A percentile compares a stretch with the other conserved stretches of the same genome.
phyloP scores from a whole-genome alignment of 2,113 vertebrate genomes.

The Strigops habroptila region DNA sequence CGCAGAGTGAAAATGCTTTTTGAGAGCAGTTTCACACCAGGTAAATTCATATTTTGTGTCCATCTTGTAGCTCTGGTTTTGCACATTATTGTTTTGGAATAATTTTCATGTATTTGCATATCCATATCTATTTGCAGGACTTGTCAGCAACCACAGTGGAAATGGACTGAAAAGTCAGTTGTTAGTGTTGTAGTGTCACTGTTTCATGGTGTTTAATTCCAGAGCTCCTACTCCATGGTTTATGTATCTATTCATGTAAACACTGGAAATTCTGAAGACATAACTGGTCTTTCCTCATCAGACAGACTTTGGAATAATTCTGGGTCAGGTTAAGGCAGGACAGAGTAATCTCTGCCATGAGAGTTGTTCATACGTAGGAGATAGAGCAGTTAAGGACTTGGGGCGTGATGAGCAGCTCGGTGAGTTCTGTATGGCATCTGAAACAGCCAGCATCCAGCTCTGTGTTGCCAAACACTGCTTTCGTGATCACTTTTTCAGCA shows the following conservation, averaged over 20 bases:
- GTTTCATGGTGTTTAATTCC: not conserved
- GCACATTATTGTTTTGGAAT: not conserved
- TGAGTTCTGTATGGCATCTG: not conserved
- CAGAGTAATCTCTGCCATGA: not conserved
- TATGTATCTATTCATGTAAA: not conserved
- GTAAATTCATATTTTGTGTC: accelerated
- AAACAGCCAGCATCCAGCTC: not conserved
- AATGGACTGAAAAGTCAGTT: not conserved
- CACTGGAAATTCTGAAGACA: not conserved
- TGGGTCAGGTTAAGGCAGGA: not conserved
- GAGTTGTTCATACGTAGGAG: not conserved
- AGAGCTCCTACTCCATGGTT: not conserved
- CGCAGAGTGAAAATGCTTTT: not conserved
- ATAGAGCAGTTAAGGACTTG: not conserved
- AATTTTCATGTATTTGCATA: not conserved
- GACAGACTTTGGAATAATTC: not conserved
- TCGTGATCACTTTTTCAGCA: not conserved
- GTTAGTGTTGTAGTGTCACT: not conserved
- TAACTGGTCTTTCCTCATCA: not conserved
- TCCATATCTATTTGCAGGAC: not conserved
- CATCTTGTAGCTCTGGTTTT: not conserved
- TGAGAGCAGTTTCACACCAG: not conserved
- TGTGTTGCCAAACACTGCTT: not conserved
- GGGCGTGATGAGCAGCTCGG: not conserved
- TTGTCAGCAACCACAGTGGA: not conserved